Base-by-base conservation (phyloP, 30 jellyfish, hydroid and myxozoan genomes). In the Phacellophora camtschatica region DNA sequence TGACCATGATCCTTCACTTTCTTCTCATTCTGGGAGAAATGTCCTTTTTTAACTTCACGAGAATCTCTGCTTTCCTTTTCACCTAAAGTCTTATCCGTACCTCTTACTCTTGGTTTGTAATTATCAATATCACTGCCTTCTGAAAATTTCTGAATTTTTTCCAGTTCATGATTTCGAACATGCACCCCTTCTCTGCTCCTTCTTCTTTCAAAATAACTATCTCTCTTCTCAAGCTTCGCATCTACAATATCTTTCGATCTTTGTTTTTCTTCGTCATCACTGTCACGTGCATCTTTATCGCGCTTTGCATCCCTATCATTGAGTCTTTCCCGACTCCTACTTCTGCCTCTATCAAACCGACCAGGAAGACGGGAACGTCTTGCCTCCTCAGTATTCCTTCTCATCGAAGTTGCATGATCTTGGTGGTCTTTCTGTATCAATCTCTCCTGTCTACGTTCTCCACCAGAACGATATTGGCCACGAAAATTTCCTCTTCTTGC, bases 321-420 rank as follows among this genome's bases (percentile, higher is more conserved):
- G 19, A 11, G 74, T 32, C 43, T 10, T 46, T 80, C 84, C 61
- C 63, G 70, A 70, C 91, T 80, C 25, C 91, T 55, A 70, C 91
- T 80, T 80, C 91, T 64, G 2, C 35, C 61, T 27, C 91, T 53
- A 29, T 80, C 83, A 80, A 64, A 80, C 15, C 84, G 79, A 18
- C 84, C 91, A 31, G 84, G 91, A 22, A 80, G 80, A 30, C 91
- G 65, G 7, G 30, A 28, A 24, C 84, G 71, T 23, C 56, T 25
- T 31, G 45, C 74, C 24, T 46, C 28, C 20, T 11, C 61, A 16
- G 61, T 46, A 16, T 28, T 46, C 61, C 61, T 9, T 9, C n/a
- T n/a, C n/a, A n/a, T n/a, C n/a, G n/a, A n/a, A n/a, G n/a, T n/a
- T n/a, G n/a, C n/a, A n/a, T n/a, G n/a, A n/a, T 42, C 88, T 42